These are phyloP conservation scores for Crossaster papposus DNA, from an alignment of 53 echinoderm and acorn worm genomes.

Conservation along the genomic window DNA sequence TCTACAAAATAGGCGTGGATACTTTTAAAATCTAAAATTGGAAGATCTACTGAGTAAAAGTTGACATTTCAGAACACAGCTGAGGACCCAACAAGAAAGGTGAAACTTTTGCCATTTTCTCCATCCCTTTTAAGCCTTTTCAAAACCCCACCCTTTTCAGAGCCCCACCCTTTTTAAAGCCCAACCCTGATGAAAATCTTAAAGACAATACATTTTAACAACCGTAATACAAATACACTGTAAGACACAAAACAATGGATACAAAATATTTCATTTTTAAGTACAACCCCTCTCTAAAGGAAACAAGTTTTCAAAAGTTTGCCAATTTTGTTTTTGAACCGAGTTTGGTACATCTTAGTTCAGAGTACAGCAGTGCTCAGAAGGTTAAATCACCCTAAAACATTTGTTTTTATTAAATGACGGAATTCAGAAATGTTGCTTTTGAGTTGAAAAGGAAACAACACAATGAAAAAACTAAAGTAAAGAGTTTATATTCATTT, in stretches of 20 bases:
- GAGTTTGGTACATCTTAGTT: not conserved
- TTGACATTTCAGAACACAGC: not conserved
- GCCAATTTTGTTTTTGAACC: not conserved
- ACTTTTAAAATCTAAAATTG: not conserved
- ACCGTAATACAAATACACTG: not conserved
- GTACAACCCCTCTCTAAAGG: not conserved
- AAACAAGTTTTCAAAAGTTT: not conserved
- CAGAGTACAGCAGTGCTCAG: too few species aligned
- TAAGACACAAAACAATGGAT: not conserved
- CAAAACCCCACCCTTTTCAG: not conserved
- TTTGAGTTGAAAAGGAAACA: too few species aligned
- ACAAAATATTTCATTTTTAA: not conserved
- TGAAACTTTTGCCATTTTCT: not conserved
- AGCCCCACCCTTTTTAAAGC: not conserved
- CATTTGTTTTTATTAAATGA: too few species aligned
- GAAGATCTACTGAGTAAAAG: not conserved
- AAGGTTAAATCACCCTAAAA: too few species aligned
- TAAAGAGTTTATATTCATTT: too few species aligned
- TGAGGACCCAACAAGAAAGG: not conserved
- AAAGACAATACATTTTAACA: not conserved
- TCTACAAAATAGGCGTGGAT: not conserved
- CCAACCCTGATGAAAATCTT: not conserved
- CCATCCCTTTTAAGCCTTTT: not conserved
- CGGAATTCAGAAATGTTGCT: too few species aligned
- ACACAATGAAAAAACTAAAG: too few species aligned